Evolutionary conservation across 2,888 invertebrate species (phyloP).

Genomic region (Helobdella robusta): DNA sequence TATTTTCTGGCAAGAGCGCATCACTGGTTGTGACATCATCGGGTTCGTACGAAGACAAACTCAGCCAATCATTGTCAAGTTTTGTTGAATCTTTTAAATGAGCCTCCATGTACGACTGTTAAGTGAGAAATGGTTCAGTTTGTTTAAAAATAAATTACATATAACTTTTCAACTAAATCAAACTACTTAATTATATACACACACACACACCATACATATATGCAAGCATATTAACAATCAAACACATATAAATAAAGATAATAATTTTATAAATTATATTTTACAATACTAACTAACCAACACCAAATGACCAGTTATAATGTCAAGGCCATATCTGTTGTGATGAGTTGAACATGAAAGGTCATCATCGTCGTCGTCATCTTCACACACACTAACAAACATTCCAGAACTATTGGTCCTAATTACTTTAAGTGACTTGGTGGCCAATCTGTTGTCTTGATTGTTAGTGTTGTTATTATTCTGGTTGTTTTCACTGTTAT

Average conservation of each 20-base stretch:
- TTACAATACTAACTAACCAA: constrained; percentile 13
- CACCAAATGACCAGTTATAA: constrained; percentile 22
- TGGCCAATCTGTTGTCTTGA: too few species aligned
- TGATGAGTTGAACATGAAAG: constrained; percentile 78
- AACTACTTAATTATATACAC: neutral
- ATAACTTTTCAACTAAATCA: too few species aligned
- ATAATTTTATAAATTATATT: neutral
- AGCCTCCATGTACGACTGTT: constrained; percentile 24
- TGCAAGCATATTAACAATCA: too few species aligned
- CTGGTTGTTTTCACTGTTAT: too few species aligned
- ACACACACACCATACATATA: neutral
- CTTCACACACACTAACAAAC: neutral
- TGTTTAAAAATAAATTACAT: neutral
- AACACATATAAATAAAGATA: neutral
- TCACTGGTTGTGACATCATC: neutral
- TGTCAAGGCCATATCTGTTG: constrained; percentile 61
- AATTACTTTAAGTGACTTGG: too few species aligned
- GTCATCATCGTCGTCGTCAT: constrained; percentile 58
- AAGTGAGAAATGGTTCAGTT: neutral
- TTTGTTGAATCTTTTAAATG: constrained; percentile 13
- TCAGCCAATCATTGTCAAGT: constrained; percentile 21
- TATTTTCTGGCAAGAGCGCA: neutral
- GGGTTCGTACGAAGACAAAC: constrained; percentile 9
- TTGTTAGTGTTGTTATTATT: too few species aligned
- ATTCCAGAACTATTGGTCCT: too few species aligned